These are phyloP conservation scores for Hedychridium roseum DNA, from an alignment of 2,888 invertebrate genomes.

Conservation along the genomic window DNA sequence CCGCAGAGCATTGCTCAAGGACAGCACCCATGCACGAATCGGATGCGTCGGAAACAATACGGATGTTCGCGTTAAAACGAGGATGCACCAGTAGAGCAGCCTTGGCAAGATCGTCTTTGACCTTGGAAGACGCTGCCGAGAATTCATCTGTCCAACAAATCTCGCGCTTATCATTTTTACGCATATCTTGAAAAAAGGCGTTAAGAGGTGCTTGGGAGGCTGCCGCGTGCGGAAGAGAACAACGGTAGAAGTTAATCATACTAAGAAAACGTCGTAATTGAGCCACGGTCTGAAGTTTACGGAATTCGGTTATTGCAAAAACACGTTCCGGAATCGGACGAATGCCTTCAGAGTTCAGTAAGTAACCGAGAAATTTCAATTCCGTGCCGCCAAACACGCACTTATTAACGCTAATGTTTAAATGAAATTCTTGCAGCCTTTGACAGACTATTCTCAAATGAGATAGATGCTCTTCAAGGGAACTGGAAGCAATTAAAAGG, in stretches of 20 bases:
- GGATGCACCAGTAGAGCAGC: constrained; percentile 22
- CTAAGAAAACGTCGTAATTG: constrained; percentile 15
- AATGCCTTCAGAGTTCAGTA: constrained; percentile 10
- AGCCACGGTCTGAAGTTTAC: constrained; percentile 8
- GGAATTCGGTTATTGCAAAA: constrained; percentile 10
- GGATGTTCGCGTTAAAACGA: constrained; percentile 10
- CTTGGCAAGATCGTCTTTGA: constrained; percentile 14
- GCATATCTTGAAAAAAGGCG: constrained; percentile 8
- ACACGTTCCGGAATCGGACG: constrained; percentile 18
- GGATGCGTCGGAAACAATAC: constrained; percentile 19
- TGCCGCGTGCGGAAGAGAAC: constrained; percentile 18
- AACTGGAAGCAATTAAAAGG: constrained; percentile 5
- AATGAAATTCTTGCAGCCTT: not conserved
- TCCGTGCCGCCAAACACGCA: constrained; percentile 5
- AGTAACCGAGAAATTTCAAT: constrained; percentile 21
- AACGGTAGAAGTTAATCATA: constrained; percentile 11
- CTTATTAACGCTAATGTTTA: constrained; percentile 4
- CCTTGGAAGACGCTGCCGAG: constrained; percentile 24
- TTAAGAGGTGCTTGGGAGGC: constrained; percentile 20
- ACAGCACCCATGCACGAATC: constrained; percentile 11
- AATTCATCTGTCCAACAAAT: constrained; percentile 26
- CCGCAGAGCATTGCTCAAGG: constrained; percentile 11
- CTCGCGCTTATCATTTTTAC: constrained; percentile 24
- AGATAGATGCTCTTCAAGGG: constrained; percentile 1
- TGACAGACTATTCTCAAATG: constrained; percentile 5